phyloP scores from a whole-genome alignment of 2,113 vertebrate genomes.

The Myiozetetes cayanensis region DNA sequence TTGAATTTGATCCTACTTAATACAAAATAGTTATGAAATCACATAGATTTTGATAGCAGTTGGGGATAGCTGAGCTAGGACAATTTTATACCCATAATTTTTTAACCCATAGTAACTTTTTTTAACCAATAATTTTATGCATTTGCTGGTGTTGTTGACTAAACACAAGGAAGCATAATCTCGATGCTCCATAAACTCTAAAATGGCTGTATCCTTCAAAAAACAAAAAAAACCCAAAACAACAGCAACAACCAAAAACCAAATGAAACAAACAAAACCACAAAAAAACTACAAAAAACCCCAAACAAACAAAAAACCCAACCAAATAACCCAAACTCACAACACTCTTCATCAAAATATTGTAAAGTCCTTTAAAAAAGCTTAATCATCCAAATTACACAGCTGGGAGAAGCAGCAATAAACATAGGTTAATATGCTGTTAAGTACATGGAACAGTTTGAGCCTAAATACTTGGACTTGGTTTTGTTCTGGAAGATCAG shows the following conservation, averaged over 20 bases:
- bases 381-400: neutral
- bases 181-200: neutral
- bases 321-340: rapidly evolving
- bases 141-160: neutral
- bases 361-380: neutral
- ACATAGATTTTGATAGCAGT: neutral
- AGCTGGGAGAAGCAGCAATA: neutral
- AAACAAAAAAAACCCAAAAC: neutral
- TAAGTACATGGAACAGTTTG: neutral
- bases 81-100: neutral
- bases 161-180: neutral
- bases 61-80: neutral
- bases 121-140: neutral
- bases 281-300: neutral
- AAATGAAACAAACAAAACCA: too few species aligned
- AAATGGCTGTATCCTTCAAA: neutral
- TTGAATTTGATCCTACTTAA: neutral
- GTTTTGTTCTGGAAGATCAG: neutral
- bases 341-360: neutral
- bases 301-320: rapidly evolving
- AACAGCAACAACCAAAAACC: too few species aligned
- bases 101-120: neutral
- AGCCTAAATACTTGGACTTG: neutral
- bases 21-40: neutral
- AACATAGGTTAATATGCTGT: neutral